These are phyloP conservation scores for Caenorhabditis sinica DNA, from an alignment of 2,888 invertebrate genomes.

Conservation along the genomic window DNA sequence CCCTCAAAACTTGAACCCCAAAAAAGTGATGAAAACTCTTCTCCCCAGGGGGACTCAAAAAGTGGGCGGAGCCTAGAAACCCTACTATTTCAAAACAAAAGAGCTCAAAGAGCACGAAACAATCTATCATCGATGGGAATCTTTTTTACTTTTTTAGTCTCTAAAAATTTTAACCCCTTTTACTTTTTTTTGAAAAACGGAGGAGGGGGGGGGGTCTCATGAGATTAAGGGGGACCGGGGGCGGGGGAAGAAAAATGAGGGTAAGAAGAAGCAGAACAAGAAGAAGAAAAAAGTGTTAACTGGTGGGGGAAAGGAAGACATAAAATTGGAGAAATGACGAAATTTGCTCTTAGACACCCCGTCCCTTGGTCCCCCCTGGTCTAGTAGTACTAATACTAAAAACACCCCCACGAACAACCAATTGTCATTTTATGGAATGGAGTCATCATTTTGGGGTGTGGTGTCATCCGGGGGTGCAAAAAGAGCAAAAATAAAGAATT, in stretches of 20 bases:
- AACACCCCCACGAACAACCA: too few species aligned
- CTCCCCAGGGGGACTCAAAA: background rate
- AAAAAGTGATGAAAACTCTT: background rate
- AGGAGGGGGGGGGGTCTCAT: too few species aligned
- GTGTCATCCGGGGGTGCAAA: too few species aligned
- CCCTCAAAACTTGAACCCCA: background rate
- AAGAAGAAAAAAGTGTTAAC: too few species aligned
- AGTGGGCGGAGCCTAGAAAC: slow-evolving; percentile 7
- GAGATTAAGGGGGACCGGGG: slow-evolving; percentile 5
- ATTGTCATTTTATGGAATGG: too few species aligned
- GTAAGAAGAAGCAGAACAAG: slow-evolving; percentile 1
- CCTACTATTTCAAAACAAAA: too few species aligned
- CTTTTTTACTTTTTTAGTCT: background rate
- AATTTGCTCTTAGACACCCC: background rate
- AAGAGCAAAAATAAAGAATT: too few species aligned
- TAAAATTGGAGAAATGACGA: background rate
- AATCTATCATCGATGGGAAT: slow-evolving; percentile 19
- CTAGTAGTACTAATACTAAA: background rate
- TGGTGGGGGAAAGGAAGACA: background rate
- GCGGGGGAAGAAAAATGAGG: background rate
- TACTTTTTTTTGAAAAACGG: too few species aligned
- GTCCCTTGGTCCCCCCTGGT: too few species aligned
- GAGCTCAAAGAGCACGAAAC: slow-evolving; percentile 21
- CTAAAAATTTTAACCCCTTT: background rate
- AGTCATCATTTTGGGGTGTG: too few species aligned